phyloP scores from a whole-genome alignment of 2,113 vertebrate species.

The Aix galericulata region DNA sequence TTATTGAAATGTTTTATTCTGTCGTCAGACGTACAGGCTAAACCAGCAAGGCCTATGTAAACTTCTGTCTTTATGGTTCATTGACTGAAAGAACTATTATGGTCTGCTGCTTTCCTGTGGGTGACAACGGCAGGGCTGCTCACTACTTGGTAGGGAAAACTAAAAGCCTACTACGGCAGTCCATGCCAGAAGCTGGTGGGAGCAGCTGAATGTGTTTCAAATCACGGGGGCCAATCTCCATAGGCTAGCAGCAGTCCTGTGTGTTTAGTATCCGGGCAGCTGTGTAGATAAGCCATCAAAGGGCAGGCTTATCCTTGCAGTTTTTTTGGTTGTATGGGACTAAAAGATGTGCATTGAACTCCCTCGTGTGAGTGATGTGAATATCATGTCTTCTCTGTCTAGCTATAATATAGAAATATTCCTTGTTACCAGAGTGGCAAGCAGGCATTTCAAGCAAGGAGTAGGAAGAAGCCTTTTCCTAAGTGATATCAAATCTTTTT shows the following conservation, averaged over 20 bases:
- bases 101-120: constrained; percentile 14
- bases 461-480: background rate
- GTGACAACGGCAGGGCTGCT: background rate
- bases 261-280: background rate
- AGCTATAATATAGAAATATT: background rate
- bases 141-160: background rate
- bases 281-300: background rate
- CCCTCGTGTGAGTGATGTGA: background rate
- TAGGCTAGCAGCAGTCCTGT: background rate
- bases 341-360: background rate
- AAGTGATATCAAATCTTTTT: constrained; percentile 49
- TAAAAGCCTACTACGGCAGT: too few relatives aligned
- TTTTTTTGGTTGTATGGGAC: background rate
- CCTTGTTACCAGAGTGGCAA: background rate
- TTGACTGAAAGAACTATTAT: background rate
- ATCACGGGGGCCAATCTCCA: background rate
- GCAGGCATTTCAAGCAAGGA: background rate
- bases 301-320: background rate
- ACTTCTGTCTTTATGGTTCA: constrained; percentile 9
- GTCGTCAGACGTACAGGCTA: constrained; percentile 18
- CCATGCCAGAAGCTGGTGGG: background rate
- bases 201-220: background rate
- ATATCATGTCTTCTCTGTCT: background rate
- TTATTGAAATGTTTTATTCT: constrained; percentile 55
- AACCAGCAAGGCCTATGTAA: constrained; percentile 8